Evolutionary conservation across 2,113 vertebrate species (phyloP), one percentile per base, ranked within the genome.

Genomic region (Piprites chloris): DNA sequence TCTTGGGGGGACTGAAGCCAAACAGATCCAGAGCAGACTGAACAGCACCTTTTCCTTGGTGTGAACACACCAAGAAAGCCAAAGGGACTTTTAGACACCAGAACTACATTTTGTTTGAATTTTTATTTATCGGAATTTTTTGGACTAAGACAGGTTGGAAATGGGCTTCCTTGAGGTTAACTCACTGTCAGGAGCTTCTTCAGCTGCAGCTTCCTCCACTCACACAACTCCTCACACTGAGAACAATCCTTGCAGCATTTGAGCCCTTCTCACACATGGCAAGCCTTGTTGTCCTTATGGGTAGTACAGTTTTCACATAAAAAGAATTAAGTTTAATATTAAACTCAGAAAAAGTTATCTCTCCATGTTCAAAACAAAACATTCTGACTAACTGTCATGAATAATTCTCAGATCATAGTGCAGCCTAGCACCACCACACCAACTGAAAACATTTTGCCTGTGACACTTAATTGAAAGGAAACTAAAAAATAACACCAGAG

Each of bases 171-270:
- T 80, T n/a, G 5, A 46, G 53, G 41, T 22, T 66, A 35, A 30
- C 9, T 71, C 33, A 4, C 9, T 30, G 11, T 35, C 35, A 23
- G 53, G 58, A 83, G 4, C 26, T 75, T 14, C 39, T 33, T 44
- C n/a, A 41, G 24, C n/a, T 28, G 11, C 39, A 61, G 41, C 21
- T 39, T 53, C 1, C 47, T 27, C 42, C 44, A 11, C 33, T 78
- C 26, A 9, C 1, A 0, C 23, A 3, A 2, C 7, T 27, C 5
- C 9, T 58, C 16, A 26, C 23, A 0, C 5, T 13, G 9, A 10
- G 59, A 47, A 56, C 14, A 22, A 20, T 46, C 27, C 27, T 16
- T 59, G 61, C 56, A 75, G 35, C 33, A 14, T 10, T 20, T 67
- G 62, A 22, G 16, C 11, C 61, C 61, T 56, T 82, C 62, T 83